phyloP scores from a whole-genome alignment of 2,888 invertebrate species.

The Caenorhabditis japonica region DNA sequence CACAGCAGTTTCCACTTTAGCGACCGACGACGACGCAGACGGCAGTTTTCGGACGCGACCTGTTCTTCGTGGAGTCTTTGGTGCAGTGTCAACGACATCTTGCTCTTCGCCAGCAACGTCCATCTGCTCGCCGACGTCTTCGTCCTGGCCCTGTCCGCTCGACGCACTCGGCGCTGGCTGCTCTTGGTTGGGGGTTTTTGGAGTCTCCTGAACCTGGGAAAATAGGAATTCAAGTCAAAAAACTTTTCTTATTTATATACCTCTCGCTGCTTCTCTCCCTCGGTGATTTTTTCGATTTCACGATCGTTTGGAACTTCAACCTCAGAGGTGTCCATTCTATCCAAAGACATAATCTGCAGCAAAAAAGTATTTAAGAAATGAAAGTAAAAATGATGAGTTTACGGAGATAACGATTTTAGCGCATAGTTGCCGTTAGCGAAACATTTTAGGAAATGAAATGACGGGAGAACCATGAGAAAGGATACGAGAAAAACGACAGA shows the following conservation, averaged over 20 bases:
- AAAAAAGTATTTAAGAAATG: neutral
- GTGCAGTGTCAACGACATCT: constrained; percentile 22
- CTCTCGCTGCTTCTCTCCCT: constrained; percentile 17
- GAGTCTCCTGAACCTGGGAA: constrained; percentile 10
- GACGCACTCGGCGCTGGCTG: constrained; percentile 25
- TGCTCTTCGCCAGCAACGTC: constrained; percentile 30
- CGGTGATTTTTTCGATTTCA: constrained; percentile 44
- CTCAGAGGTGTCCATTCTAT: constrained; percentile 58
- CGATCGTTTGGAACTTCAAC: constrained; percentile 52
- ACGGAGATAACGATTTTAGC: neutral
- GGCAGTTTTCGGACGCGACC: constrained; percentile 13
- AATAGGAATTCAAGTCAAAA: neutral
- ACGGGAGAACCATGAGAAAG: neutral
- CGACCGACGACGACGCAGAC: constrained; percentile 1
- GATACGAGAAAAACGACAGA: neutral
- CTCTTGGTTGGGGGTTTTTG: constrained; percentile 26
- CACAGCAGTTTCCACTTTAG: constrained; percentile 15
- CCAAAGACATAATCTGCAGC: constrained; percentile 38
- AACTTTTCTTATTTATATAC: constrained; percentile 4
- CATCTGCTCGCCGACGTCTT: constrained; percentile 37
- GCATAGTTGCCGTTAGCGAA: neutral
- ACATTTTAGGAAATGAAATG: neutral
- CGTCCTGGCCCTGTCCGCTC: constrained; percentile 19
- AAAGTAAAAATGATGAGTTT: neutral
- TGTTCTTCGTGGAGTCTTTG: constrained; percentile 35